Base-by-base conservation (phyloP, 2,888 invertebrate genomes). In the Philhelius pedissequus region DNA sequence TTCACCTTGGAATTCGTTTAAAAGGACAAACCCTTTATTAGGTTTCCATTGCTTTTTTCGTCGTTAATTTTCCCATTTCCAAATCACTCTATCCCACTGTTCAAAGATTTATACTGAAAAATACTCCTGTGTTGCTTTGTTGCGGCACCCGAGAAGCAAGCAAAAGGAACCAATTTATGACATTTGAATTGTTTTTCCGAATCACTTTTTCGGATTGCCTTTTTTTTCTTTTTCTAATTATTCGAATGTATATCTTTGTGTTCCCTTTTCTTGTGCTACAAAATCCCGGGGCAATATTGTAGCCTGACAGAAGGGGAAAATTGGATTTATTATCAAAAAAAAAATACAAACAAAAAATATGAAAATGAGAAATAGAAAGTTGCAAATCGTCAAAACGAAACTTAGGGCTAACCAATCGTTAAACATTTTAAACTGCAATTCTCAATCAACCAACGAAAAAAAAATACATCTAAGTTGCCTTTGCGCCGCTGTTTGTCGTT, bases 181-280 rank as follows among this genome's bases (percentile, higher is more conserved):
- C 52, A 45, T 73, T 73, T 73, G 56, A 73, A 68, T 60, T 66
- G 71, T 71, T 69, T 70, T 66, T 70, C 60, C 25, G 40, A 76
- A 40, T 77, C 22, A 62, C 64, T 68, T 38, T 50, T 68, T 40
- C 6, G 18, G 7, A 78, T 30, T 40, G 50, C 11, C 13, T 48
- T 45, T 45, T 18, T 66, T 66, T 69, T 64, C n/a, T 30, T 22
- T 25, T 43, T n/a, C 22, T 35, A 30, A 27, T 20, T 30, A 13
- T n/a, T n/a, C 20, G 5, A 64, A 45, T 3, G 22, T 15, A 35
- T 20, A n/a, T n/a, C n/a, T 32, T 32, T 32, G 11, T 22, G 25
- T 22, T 38, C 27, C 25, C 43, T 35, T 73, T 18, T 25, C 4
- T 18, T 18, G 13, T 7, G 4, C 8, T n/a, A 3, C 7, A 11